Conservation (phyloP, 2,888 invertebrate genomes). For the Hemaris fuciformis region DNA sequence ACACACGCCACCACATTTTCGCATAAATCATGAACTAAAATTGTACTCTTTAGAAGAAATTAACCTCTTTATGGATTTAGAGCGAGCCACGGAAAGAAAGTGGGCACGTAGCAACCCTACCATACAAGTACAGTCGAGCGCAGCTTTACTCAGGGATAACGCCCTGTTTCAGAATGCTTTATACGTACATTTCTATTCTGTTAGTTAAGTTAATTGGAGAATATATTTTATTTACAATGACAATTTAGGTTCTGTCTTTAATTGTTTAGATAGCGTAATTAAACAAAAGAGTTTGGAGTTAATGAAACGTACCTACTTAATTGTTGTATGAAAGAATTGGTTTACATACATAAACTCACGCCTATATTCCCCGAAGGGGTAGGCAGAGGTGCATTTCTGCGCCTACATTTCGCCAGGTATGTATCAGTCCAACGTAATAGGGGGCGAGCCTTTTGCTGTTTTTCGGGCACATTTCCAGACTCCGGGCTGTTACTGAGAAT, state of each 20-base stretch:
- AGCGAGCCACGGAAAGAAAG: not conserved
- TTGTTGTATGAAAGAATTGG: no score
- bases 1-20: not conserved
- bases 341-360: no score
- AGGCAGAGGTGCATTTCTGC: no score
- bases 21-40: not conserved
- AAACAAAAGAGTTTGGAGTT: not conserved
- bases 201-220: slow-evolving; percentile 18
- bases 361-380: no score
- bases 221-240: slow-evolving; percentile 12
- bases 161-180: slow-evolving; percentile 17
- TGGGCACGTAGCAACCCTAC: not conserved
- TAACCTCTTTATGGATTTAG: not conserved
- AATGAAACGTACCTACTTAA: not conserved
- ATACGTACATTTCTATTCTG: slow-evolving; percentile 15
- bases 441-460: no score
- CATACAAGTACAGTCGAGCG: slow-evolving; percentile 9
- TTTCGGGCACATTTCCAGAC: no score
- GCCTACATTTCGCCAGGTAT: no score
- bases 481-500: no score
- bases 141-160: slow-evolving; percentile 12
- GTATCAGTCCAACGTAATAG: no score
- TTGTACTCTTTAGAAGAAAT: not conserved
- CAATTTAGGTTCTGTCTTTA: slow-evolving; percentile 10
- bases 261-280: slow-evolving; percentile 9